Evolutionary conservation across 1,140 invertebrate species (phyloP), one percentile per base, ranked within the genome.

Genomic region (Elysia chlorotica): DNA sequence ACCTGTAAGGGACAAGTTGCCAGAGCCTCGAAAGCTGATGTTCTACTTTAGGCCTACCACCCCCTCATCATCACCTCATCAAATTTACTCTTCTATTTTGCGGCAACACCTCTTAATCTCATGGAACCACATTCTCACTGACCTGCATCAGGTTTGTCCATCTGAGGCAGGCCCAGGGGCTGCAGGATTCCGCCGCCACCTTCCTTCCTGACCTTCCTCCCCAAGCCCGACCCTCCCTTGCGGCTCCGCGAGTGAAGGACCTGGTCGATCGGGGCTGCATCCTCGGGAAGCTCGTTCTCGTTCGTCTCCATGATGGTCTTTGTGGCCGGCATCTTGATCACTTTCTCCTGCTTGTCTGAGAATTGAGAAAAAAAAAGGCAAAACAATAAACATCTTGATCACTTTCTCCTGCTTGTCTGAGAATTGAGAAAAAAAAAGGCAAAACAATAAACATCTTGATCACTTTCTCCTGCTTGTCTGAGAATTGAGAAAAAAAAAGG

Each of bases 361-460:
- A 48, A 41, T 59, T n/a, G 31, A 3, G 35, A n/a, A n/a, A n/a
- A n/a, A n/a, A n/a, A n/a, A n/a, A n/a, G n/a, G n/a, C n/a, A n/a
- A n/a, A n/a, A n/a, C n/a, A n/a, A n/a, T n/a, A n/a, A n/a, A n/a
- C 38, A 74, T 53, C 10, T 41, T 56, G 38, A 77, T 66, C 4
- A 62, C 71, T 28, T 61, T 71, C 41, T 76, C 75, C 59, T 74
- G 70, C 57, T 67, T 76, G 19, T 73, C 74, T 76, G 74, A 41
- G 41, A 48, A 41, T 59, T n/a, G 31, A 3, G 35, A n/a, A n/a
- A n/a, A n/a, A n/a, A n/a, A n/a, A n/a, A n/a, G n/a, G n/a, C n/a
- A n/a, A n/a, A n/a, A n/a, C n/a, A n/a, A n/a, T n/a, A n/a, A n/a
- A n/a, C 38, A 74, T 53, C 10, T 41, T 56, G 38, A 77, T 66